Evolutionary conservation across 2,888 invertebrate species (phyloP).

Genomic region (Agapostemon virescens): DNA sequence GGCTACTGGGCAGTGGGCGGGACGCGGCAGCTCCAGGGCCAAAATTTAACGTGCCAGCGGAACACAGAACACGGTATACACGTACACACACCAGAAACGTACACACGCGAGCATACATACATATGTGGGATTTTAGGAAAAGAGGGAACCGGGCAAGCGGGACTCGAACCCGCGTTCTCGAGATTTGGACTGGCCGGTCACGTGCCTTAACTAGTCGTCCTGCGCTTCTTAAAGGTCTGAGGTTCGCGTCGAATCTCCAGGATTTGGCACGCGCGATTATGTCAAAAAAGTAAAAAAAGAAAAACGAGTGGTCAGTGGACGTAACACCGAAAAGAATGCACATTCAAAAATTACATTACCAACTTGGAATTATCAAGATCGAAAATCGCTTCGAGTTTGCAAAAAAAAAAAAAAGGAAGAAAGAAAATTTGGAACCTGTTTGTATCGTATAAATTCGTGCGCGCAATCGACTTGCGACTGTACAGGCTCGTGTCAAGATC

Average conservation of each 20-base stretch:
- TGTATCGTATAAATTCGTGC: neutral
- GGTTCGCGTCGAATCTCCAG: neutral
- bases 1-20: neutral
- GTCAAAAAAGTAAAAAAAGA: too few species aligned
- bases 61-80: neutral
- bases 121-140: constrained; percentile 8
- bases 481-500: neutral
- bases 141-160: constrained; percentile 6
- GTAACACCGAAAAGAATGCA: neutral
- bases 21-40: neutral
- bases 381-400: too few species aligned
- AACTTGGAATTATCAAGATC: neutral
- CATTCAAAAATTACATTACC: neutral
- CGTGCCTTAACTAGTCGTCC: constrained; percentile 13
- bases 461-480: neutral
- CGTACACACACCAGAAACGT: neutral
- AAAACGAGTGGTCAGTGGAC: neutral
- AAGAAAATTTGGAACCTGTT: too few species aligned
- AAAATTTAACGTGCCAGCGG: neutral
- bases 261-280: neutral
- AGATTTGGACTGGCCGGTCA: constrained; percentile 4
- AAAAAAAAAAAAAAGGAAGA: too few species aligned
- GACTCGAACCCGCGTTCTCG: constrained; percentile 6
- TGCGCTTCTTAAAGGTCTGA: constrained; percentile 3
- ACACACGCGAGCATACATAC: constrained; percentile 4